A percentile compares a stretch with the other conserved stretches of the same genome.
Conservation (phyloP, 2,888 invertebrate species). For the Sinhomidia bicolor region DNA sequence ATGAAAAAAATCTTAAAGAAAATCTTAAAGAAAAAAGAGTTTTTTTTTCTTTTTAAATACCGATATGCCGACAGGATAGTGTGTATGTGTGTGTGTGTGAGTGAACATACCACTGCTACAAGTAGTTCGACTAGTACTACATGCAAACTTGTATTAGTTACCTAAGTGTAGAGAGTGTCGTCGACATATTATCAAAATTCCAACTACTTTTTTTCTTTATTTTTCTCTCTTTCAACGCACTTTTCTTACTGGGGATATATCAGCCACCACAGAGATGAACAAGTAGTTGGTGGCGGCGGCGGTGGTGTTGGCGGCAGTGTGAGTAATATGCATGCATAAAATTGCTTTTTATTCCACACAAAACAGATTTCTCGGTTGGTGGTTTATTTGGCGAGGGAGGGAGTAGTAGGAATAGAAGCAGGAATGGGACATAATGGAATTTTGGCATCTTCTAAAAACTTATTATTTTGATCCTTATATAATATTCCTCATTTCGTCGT, state of each 20-base stretch:
- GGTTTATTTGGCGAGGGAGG: neutral
- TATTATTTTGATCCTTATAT: neutral
- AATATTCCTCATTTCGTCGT: neutral
- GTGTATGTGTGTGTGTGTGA: constrained; percentile 17
- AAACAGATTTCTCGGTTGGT: neutral
- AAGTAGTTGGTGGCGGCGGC: no score
- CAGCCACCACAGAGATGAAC: constrained; percentile 5
- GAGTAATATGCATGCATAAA: constrained; percentile 36
- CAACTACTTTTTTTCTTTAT: neutral
- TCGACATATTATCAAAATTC: constrained; percentile 54
- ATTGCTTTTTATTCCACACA: constrained; percentile 23
- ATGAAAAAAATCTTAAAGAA: constrained; percentile 20
- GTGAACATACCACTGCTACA: constrained; percentile 23
- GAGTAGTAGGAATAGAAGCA: neutral
- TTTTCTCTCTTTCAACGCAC: neutral
- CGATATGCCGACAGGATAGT: constrained; percentile 41
- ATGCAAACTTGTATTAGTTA: neutral
- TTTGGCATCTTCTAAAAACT: neutral
- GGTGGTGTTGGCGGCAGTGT: neutral
- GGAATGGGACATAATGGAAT: neutral
- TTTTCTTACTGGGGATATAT: no score
- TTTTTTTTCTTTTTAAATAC: constrained; percentile 36
- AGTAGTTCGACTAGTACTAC: constrained; percentile 15
- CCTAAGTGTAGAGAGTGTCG: constrained; percentile 2
- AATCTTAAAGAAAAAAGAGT: constrained; percentile 25